Base-by-base conservation (phyloP, 2,797 vertebrate species). In the Ispidina picta region DNA sequence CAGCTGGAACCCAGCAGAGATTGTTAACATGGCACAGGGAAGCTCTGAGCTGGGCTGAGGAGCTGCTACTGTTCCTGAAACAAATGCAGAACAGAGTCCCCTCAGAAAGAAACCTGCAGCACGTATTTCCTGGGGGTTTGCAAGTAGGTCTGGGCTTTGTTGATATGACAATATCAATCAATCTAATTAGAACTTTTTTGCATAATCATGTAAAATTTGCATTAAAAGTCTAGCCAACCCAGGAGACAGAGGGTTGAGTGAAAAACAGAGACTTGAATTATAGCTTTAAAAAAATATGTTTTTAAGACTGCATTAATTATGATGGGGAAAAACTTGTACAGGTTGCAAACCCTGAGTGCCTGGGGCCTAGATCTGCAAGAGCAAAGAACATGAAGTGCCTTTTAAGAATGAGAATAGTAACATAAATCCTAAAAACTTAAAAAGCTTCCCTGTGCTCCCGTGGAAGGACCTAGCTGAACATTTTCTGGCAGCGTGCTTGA, bases 151-250 rank as follows among this genome's bases (percentile, higher is more conserved):
- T 93, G 88, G 7, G 28, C 52, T 76, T 39, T 59, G 78, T n/a
- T 74, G 89, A 91, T 93, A 85, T 5, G 65, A 63, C 91, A 79
- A 3, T 62, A 94, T 94, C 90, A 79, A 85, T 96, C 96, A 74
- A 83, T 93, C 90, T 93, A 94, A 96, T 95, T 92, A 95, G 90
- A 93, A 74, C 43, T 64, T 39, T 39, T 88, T 60, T 83, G 85
- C 95, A 95, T 94, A 95, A 95, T 85, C 75, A 23, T 72, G 7
- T 70, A 11, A 39, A 33, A 94, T 88, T 93, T 94, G 66, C 95
- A 94, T 89, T 10, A 71, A 69, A 86, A 88, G 68, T 15, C 10
- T 3, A 55, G 80, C n/a, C 74, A 49, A 41, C 74, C 77, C 88
- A 46, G 72, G 84, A 82, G 88, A 83, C 56, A 51, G 79, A 70